These are phyloP conservation scores for Lasioglossum leucozonium DNA, from an alignment of 2,888 invertebrate genomes.

Conservation along the genomic window DNA sequence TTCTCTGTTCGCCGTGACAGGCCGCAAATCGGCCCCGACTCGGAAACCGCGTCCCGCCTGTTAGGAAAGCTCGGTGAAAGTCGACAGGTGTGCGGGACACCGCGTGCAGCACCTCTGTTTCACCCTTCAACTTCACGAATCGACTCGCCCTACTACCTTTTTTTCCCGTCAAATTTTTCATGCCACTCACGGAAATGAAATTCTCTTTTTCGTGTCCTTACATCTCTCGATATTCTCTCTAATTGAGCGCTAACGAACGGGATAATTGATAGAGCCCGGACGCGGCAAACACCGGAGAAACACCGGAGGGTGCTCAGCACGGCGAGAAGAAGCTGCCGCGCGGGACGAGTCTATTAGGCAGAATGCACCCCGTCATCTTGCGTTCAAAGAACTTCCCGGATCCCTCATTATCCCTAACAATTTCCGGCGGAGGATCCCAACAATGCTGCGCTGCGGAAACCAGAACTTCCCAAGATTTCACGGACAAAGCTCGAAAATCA, in stretches of 20 bases:
- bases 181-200: not conserved
- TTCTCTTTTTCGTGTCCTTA: no score
- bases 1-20: conserved; percentile 46
- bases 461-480: conserved; percentile 35
- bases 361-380: conserved; percentile 34
- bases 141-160: not conserved
- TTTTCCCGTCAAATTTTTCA: not conserved
- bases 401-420: conserved; percentile 58
- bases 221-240: not conserved
- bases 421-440: conserved; percentile 37
- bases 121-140: not conserved
- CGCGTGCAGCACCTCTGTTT: not conserved
- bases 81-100: conserved; percentile 32
- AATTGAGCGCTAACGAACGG: not conserved
- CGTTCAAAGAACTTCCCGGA: conserved; percentile 28
- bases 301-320: not conserved
- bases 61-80: conserved; percentile 51
- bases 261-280: not conserved
- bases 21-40: conserved; percentile 49
- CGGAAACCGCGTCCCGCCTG: conserved; percentile 33
- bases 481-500: conserved; percentile 17
- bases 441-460: conserved; percentile 6
- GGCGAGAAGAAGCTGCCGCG: not conserved
- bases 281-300: not conserved
- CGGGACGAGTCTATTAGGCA: conserved; percentile 38